phyloP scores from a whole-genome alignment of 2,797 vertebrate genomes.

The Typhlichthys subterraneus region DNA sequence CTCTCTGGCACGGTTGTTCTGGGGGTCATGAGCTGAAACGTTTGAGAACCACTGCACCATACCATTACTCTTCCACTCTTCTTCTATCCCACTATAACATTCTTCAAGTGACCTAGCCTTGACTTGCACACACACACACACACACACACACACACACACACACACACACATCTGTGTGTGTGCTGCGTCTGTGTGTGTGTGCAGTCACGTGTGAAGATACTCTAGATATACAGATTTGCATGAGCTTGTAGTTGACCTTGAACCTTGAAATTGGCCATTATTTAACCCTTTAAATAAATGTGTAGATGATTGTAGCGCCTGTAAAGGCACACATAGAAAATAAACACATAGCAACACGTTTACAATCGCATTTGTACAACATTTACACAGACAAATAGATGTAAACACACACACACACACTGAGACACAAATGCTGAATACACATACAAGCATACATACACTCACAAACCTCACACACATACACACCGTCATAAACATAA shows the following conservation, averaged over 20 bases:
- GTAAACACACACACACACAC: too few species aligned
- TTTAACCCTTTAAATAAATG: too few species aligned
- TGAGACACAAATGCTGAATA: too few species aligned
- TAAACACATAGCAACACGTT: background rate
- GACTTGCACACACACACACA: conserved; percentile 20
- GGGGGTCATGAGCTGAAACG: too few species aligned
- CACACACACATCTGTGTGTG: background rate
- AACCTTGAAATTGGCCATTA: background rate
- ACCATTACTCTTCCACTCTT: conserved; percentile 15
- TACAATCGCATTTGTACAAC: too few species aligned
- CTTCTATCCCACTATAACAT: too few species aligned
- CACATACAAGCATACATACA: background rate
- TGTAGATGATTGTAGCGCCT: background rate
- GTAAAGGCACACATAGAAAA: background rate
- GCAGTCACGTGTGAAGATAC: background rate
- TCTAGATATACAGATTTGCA: background rate
- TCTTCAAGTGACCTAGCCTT: conserved; percentile 24
- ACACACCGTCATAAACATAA: too few species aligned
- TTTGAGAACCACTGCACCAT: too few species aligned
- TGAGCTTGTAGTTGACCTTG: background rate
- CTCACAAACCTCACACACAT: background rate
- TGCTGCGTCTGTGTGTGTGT: background rate
- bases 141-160: conserved; percentile 7
- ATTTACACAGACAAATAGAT: too few species aligned
- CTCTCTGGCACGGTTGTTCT: too few species aligned